Conservation (phyloP, 2,888 invertebrate species). For the Orthosia incerta region DNA sequence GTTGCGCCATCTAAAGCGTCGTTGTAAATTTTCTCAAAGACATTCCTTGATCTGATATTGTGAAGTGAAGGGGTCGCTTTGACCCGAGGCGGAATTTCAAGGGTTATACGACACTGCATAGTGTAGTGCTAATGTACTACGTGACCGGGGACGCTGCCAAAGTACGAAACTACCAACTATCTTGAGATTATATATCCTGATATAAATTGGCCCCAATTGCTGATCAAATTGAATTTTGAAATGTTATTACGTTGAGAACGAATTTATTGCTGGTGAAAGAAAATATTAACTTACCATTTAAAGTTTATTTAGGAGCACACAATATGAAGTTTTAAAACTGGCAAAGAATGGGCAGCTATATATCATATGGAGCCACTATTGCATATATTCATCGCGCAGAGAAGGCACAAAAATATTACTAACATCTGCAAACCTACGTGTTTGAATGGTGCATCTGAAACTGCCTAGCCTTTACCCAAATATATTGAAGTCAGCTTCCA, state of each 20-base stretch:
- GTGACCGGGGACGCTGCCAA: constrained; percentile 72
- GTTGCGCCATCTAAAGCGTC: constrained; percentile 66
- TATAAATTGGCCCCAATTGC: constrained; percentile 68
- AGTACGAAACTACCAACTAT: constrained; percentile 62
- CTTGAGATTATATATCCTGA: constrained; percentile 66
- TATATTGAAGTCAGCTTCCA: too few species aligned
- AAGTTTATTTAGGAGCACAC: background rate
- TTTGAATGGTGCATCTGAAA: too few species aligned
- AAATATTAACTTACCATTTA: background rate
- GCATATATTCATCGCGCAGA: background rate
- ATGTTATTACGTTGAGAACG: constrained; percentile 47
- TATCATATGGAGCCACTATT: background rate
- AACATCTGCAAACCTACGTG: too few species aligned
- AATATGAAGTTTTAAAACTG: background rate
- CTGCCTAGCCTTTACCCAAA: too few species aligned
- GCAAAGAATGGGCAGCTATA: too few species aligned
- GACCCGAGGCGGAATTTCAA: constrained; percentile 75
- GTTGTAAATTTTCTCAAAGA: constrained; percentile 74
- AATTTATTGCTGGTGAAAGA: constrained; percentile 22
- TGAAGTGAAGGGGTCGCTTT: constrained; percentile 73
- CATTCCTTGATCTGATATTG: constrained; percentile 79
- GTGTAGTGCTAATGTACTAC: constrained; percentile 84
- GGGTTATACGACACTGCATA: constrained; percentile 72
- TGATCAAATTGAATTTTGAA: constrained; percentile 68
- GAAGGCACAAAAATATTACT: too few species aligned